Percentiles rank a stretch among this genome's conserved stretches.
Evolutionary conservation across 2,113 vertebrate species (phyloP).

Genomic region (Hippocampus zosterae): DNA sequence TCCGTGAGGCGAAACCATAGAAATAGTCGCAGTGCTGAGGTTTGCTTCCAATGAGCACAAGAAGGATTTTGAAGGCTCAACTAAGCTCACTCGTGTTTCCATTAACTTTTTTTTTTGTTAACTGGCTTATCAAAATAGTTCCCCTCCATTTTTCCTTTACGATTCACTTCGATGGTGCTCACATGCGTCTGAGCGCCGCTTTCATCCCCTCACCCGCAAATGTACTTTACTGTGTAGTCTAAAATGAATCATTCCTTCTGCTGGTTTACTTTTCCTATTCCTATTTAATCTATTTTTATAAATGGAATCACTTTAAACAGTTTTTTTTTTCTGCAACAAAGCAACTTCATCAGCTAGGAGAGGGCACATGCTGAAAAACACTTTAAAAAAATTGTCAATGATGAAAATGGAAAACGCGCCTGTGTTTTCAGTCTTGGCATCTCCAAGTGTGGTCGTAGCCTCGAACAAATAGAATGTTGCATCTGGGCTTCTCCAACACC

Average conservation of each 20-base stretch:
- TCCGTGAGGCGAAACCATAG: background rate
- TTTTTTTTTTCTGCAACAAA: no score
- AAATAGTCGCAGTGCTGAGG: conserved; percentile 21
- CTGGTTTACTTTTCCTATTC: no score
- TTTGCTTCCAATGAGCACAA: conserved; percentile 3
- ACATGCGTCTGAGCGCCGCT: background rate
- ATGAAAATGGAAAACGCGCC: no score
- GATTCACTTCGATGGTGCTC: background rate
- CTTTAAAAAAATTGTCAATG: no score
- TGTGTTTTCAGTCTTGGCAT: no score
- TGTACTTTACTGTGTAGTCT: background rate
- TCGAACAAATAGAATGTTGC: no score
- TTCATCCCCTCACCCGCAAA: background rate
- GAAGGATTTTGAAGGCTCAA: conserved; percentile 21
- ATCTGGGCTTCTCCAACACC: no score
- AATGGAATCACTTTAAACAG: no score
- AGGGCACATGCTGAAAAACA: no score
- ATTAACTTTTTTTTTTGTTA: conserved; percentile 19
- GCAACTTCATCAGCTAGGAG: no score
- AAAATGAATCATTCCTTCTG: background rate
- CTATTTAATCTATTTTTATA: no score
- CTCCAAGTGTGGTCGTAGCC: no score
- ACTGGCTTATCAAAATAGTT: background rate
- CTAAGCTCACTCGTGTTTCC: conserved; percentile 5
- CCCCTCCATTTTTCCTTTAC: background rate